Conservation (phyloP, 2,797 vertebrate genomes). For the Lindbergichthys nudifrons region DNA sequence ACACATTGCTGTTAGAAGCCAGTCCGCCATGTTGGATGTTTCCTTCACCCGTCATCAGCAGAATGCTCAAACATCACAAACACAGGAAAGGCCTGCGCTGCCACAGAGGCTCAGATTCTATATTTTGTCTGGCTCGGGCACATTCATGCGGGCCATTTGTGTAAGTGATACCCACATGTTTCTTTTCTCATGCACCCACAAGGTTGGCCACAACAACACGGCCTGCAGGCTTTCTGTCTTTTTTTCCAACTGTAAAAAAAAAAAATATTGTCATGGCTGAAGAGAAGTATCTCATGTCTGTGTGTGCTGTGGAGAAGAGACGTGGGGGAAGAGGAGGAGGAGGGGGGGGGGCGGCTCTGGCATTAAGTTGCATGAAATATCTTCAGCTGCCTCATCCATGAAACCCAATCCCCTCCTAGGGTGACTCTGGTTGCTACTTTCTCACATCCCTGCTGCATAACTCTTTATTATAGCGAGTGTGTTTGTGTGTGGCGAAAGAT, state of each 20-base stretch:
- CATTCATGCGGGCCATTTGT: constrained; percentile 73
- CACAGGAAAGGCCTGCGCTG: constrained; percentile 67
- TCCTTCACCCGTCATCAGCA: constrained; percentile 52
- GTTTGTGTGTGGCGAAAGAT: constrained; percentile 57
- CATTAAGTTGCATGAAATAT: constrained; percentile 83
- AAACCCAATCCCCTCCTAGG: constrained; percentile 77
- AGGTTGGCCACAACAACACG: constrained; percentile 82
- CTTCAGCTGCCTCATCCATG: constrained; percentile 83
- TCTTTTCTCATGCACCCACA: constrained; percentile 79
- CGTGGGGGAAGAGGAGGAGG: constrained; percentile 31
- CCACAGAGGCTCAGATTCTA: constrained; percentile 69
- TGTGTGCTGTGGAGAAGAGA: constrained; percentile 58
- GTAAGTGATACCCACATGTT: constrained; percentile 79
- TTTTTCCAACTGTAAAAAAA: constrained; percentile 45
- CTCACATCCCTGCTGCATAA: constrained; percentile 66
- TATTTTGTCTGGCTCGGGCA: constrained; percentile 74
- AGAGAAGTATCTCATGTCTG: constrained; percentile 71
- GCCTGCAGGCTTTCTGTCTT: constrained; percentile 64
- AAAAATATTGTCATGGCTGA: constrained; percentile 63
- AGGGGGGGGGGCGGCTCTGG: constrained; percentile 56
- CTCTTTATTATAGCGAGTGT: constrained; percentile 47
- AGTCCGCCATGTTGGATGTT: constrained; percentile 32
- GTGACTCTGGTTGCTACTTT: constrained; percentile 69
- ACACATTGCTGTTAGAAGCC: constrained; percentile 17
- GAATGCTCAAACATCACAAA: constrained; percentile 67